A percentile compares a stretch with the other conserved stretches of the same genome.
Conservation (phyloP, 2,113 vertebrate species). For the Cyrtonyx montezumae region DNA sequence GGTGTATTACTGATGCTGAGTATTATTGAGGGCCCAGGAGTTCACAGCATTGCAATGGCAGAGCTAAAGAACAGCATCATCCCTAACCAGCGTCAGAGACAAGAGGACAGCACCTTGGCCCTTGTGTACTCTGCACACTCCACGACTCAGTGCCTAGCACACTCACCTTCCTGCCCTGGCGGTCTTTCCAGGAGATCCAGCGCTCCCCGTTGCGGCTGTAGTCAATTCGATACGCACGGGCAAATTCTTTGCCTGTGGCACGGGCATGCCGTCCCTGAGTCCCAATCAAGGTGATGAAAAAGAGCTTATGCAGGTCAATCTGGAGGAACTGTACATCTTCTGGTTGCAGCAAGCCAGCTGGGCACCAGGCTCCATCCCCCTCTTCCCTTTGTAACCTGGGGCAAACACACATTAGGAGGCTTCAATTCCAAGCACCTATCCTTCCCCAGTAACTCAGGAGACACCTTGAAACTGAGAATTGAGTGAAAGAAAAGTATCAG, state of each 20-base stretch:
- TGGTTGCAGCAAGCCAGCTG: slow-evolving; percentile 82
- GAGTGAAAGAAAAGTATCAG: background rate
- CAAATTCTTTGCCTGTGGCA: slow-evolving; percentile 87
- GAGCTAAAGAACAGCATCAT: background rate
- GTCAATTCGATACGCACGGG: slow-evolving; percentile 85
- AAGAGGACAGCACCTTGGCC: background rate
- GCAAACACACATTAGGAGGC: accelerated
- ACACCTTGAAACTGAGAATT: background rate
- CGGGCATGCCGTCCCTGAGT: slow-evolving; percentile 90
- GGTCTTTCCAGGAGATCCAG: slow-evolving; percentile 89
- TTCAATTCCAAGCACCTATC: background rate
- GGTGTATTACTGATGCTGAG: background rate
- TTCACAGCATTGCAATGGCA: background rate
- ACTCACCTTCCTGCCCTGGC: slow-evolving; percentile 80
- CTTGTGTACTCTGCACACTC: background rate
- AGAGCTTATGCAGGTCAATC: slow-evolving; percentile 85
- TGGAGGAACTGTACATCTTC: slow-evolving; percentile 90
- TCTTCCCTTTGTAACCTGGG: slow-evolving; percentile 86
- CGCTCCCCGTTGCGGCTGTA: slow-evolving; percentile 86
- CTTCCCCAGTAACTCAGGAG: background rate
- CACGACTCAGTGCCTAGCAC: accelerated
- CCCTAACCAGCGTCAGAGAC: background rate
- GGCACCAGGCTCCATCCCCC: slow-evolving; percentile 93
- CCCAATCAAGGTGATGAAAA: slow-evolving; percentile 89
- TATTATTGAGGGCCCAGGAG: background rate